phyloP scores from a whole-genome alignment of 1,140 invertebrate species.

The Musca vetustissima region DNA sequence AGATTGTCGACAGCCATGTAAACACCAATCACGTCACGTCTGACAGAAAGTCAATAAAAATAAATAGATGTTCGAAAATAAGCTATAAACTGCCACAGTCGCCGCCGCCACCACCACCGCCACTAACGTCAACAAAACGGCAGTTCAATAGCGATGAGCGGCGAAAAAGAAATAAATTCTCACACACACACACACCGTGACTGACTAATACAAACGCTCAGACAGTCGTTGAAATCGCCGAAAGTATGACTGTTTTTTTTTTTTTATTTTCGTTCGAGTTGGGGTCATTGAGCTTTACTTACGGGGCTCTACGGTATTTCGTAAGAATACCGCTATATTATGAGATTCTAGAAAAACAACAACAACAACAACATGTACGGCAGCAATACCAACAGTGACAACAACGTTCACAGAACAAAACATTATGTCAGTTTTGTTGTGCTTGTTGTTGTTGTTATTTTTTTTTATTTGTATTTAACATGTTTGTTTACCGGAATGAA shows the following conservation, averaged over 20 bases:
- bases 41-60: slow-evolving; percentile 17
- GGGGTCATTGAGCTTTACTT: slow-evolving; percentile 54
- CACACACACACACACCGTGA: too few species aligned
- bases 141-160: not conserved
- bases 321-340: slow-evolving; percentile 25
- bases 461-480: too few species aligned
- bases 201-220: too few species aligned
- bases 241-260: not conserved
- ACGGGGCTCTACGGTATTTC: slow-evolving; percentile 21
- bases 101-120: too few species aligned
- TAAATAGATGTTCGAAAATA: slow-evolving; percentile 7
- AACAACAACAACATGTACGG: slow-evolving; percentile 5
- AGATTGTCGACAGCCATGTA: too few species aligned
- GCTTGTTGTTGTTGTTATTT: too few species aligned
- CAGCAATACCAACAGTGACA: not conserved
- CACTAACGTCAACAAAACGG: not conserved
- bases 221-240: not conserved
- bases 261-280: slow-evolving; percentile 6
- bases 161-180: not conserved
- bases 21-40: not conserved
- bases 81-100: too few species aligned
- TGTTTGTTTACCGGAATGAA: too few species aligned
- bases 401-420: too few species aligned
- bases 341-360: slow-evolving; percentile 19
- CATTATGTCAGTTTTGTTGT: too few species aligned